Evolutionary conservation across 2,113 vertebrate species (phyloP), one percentile per base, ranked within the genome.

Genomic region (Ammodytes marinus): DNA sequence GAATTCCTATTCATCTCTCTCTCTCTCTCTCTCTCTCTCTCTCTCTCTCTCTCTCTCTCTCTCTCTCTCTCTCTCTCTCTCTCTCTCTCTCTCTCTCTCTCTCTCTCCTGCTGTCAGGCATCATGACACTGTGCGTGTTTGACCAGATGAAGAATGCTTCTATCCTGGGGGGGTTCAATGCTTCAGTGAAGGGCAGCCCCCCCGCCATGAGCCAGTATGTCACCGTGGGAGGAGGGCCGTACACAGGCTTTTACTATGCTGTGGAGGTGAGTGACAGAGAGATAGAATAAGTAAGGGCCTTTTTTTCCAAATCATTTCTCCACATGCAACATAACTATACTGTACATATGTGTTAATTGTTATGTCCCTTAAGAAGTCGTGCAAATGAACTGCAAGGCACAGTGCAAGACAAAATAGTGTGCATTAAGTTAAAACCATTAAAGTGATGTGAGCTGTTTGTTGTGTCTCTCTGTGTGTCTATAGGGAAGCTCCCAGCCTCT

Each of bases 121-220:
- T 99, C 50, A 98, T 97, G 96, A 98, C 97, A 5, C 95, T 98
- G 67, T 98, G 95, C 78, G 97, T 98, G 71, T 99, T 99, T 87
- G 98, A 99, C 93, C 98, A 99, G 93, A 98, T 99, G 98, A 99
- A 97, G 96, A 99, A 98, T 64, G 98, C 98, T n/a, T 99, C 98
- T 58, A 92, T 96, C 83, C 96, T 99, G 72, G 98, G 98, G 19
- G 98, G 98, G 54, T 99, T 97, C 89, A 96, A 96, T 71, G 97
- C 97, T 43, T 91, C 98, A 1, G 97, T 99, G 85, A 99, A 99
- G 82, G 97, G 97, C 88, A 99, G 95, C 81, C 98, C 97, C 12
- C 98, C 98, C 0, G 97, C 98, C 83, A 99, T 99, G 98, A 98
- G 97, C 86, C 98, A 99, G 92, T 99, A 98, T 67, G 95, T 99